A percentile compares a stretch with the other conserved stretches of the same genome.
These are phyloP conservation scores for Acleris holmiana DNA, from an alignment of 2,888 invertebrate species.

Conservation along the genomic window DNA sequence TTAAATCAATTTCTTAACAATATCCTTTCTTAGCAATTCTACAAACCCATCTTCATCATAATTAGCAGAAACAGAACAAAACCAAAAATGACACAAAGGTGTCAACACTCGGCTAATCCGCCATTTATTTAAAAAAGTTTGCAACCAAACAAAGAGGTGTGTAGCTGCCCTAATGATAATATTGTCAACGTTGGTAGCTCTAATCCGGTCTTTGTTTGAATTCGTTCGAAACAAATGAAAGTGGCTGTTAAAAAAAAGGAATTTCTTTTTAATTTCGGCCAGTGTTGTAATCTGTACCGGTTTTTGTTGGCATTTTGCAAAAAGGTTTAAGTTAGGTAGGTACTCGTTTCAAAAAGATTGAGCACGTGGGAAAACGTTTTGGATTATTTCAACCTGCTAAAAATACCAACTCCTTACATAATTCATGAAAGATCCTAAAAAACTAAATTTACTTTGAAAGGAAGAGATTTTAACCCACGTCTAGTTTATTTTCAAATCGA, in stretches of 20 bases:
- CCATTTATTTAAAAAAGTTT: conserved; percentile 35
- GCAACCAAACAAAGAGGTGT: conserved; percentile 20
- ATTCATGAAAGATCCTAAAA: too few relatives aligned
- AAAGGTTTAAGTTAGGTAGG: background rate
- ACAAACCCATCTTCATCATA: conserved; percentile 12
- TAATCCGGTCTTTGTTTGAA: conserved; percentile 35
- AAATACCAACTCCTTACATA: too few relatives aligned
- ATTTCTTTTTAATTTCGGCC: conserved; percentile 16
- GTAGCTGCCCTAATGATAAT: conserved; percentile 40
- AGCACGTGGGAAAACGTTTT: too few relatives aligned
- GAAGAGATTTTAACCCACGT: too few relatives aligned
- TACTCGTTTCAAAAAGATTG: too few relatives aligned
- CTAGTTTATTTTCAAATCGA: too few relatives aligned
- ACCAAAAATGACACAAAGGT: conserved; percentile 22
- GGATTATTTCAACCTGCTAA: too few relatives aligned
- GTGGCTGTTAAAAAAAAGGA: conserved; percentile 2
- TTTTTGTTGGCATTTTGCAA: background rate
- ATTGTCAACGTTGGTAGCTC: conserved; percentile 41
- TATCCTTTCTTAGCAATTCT: background rate
- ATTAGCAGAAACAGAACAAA: conserved; percentile 23
- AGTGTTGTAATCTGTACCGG: conserved; percentile 6
- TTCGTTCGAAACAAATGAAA: conserved; percentile 23
- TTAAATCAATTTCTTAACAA: background rate
- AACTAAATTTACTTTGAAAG: too few relatives aligned
- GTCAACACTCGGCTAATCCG: conserved; percentile 27